phyloP scores from a whole-genome alignment of 2,888 invertebrate species.

The Invenusta paracnida region DNA sequence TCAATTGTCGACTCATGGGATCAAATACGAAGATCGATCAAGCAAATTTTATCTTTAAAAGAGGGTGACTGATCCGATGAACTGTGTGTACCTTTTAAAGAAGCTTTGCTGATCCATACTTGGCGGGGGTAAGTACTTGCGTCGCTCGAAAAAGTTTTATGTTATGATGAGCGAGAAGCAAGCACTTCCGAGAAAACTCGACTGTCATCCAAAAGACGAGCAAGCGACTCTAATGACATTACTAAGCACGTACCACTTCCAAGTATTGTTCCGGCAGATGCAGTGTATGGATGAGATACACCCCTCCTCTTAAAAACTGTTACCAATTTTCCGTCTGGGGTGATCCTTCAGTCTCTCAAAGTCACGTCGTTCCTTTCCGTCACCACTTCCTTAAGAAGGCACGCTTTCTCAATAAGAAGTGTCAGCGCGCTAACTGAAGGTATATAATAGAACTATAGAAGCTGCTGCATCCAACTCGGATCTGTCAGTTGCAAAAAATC shows the following conservation, averaged over 20 bases:
- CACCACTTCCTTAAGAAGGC: not conserved
- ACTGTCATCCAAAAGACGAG: slow-evolving; percentile 6
- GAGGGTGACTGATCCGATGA: not conserved
- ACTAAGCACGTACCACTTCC: slow-evolving; percentile 18
- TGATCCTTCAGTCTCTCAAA: slow-evolving; percentile 29
- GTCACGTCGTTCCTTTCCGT: not conserved
- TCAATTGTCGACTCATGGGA: no score
- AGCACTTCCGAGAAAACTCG: no score
- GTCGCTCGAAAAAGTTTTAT: no score
- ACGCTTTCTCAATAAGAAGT: no score
- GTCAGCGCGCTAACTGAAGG: not conserved
- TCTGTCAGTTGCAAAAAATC: no score
- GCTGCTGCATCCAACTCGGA: no score
- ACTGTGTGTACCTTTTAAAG: not conserved
- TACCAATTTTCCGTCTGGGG: slow-evolving; percentile 19
- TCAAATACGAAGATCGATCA: no score
- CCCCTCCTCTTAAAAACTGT: not conserved
- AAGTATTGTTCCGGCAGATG: not conserved
- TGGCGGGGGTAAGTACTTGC: no score
- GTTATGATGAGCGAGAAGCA: no score
- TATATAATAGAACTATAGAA: not conserved
- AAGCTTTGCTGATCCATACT: no score
- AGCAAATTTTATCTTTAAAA: no score
- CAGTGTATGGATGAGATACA: no score
- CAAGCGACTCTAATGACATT: slow-evolving; percentile 1